Percentiles rank a stretch among this genome's conserved stretches.
Conservation (phyloP, 2,888 invertebrate species). For the Mactromeris polynyma region DNA sequence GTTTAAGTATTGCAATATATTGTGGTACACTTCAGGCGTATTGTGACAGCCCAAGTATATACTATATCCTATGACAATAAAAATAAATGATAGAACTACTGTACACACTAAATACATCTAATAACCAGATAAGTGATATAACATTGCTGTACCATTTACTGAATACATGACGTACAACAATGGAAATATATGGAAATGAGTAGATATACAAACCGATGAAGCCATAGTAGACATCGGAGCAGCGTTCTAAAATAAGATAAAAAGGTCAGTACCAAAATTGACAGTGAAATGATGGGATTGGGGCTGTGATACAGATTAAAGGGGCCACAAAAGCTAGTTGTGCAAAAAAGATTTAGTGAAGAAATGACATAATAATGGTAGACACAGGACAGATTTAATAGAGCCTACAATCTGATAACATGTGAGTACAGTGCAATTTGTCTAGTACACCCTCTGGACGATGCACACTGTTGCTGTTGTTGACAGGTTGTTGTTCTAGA, state of each 20-base stretch:
- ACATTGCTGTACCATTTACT: not conserved
- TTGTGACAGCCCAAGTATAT: too few species aligned
- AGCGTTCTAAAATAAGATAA: conserved; percentile 37
- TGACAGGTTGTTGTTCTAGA: too few species aligned
- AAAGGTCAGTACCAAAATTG: not conserved
- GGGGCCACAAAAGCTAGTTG: not conserved
- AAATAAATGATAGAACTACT: too few species aligned
- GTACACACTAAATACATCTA: too few species aligned
- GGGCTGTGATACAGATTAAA: not conserved
- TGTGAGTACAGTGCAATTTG: too few species aligned
- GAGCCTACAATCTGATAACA: too few species aligned
- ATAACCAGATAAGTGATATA: too few species aligned
- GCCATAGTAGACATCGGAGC: not conserved
- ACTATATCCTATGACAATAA: too few species aligned
- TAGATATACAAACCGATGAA: conserved; percentile 34
- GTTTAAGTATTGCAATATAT: too few species aligned
- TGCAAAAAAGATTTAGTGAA: not conserved
- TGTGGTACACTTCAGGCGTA: too few species aligned
- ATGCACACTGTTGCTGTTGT: too few species aligned
- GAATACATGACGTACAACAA: not conserved
- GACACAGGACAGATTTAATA: not conserved
- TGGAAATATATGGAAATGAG: not conserved
- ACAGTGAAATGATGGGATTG: not conserved
- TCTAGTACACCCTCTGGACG: too few species aligned
- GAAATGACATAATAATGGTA: not conserved